These are phyloP conservation scores for Chesias legatella DNA, from an alignment of 2,888 invertebrate species.

Conservation along the genomic window DNA sequence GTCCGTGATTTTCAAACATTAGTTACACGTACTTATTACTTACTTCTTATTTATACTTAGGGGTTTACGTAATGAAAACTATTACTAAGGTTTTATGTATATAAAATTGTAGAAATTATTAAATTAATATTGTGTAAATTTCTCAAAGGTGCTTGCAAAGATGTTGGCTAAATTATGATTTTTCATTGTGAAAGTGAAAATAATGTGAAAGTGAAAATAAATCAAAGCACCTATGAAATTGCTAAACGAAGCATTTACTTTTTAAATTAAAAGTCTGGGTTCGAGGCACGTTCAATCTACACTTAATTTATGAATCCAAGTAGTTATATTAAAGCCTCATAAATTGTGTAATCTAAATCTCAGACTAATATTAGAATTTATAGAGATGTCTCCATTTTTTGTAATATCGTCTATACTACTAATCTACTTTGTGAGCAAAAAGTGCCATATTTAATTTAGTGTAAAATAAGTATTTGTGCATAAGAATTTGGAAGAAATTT, in stretches of 20 bases:
- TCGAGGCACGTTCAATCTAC: constrained; percentile 20
- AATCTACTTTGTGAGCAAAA: constrained; percentile 3
- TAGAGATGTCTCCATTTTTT: too few species aligned
- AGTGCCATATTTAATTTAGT: constrained; percentile 12
- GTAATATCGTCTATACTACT: background rate
- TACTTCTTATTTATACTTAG: too few species aligned
- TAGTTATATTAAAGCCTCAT: constrained; percentile 20
- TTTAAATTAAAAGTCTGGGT: constrained; percentile 17
- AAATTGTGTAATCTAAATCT: constrained; percentile 18
- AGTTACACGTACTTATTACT: too few species aligned
- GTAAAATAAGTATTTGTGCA: constrained; percentile 12
- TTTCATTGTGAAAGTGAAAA: background rate
- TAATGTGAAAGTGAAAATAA: constrained; percentile 1
- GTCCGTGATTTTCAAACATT: too few species aligned
- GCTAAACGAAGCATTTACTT: constrained; percentile 6
- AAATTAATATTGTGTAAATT: too few species aligned
- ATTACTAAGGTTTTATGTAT: too few species aligned
- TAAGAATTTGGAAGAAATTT: too few species aligned
- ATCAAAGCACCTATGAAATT: constrained; percentile 1
- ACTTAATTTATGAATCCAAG: constrained; percentile 22
- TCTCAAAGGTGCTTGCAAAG: too few species aligned
- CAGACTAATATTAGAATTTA: background rate
- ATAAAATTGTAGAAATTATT: too few species aligned
- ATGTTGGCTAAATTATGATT: background rate
- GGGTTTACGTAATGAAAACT: too few species aligned